phyloP scores from a whole-genome alignment of 2,888 invertebrate species.

The Azorinus chamasolen region DNA sequence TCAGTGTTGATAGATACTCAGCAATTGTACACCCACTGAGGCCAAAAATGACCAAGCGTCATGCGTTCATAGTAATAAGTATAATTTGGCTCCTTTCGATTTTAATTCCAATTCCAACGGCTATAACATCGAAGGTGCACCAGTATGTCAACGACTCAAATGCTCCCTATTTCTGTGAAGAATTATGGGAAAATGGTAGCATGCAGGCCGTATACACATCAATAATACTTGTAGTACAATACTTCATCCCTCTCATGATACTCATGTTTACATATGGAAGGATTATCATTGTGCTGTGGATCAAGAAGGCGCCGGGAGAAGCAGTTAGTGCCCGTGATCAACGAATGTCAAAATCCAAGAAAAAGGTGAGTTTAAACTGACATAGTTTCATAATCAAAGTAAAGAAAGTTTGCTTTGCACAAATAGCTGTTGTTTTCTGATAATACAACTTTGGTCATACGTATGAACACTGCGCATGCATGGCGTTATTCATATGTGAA shows the following conservation, averaged over 20 bases:
- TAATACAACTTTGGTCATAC: no score
- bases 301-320: constrained; percentile 94
- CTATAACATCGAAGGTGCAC: constrained; percentile 89
- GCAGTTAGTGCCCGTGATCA: constrained; percentile 94
- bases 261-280: constrained; percentile 95
- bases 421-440: no score
- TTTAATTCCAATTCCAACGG: constrained; percentile 93
- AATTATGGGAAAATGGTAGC: constrained; percentile 72
- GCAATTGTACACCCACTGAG: constrained; percentile 96
- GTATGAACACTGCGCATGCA: no score
- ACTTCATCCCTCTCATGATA: constrained; percentile 93
- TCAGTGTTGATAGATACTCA: constrained; percentile 95
- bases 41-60: constrained; percentile 92
- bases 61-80: constrained; percentile 90
- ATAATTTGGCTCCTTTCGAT: constrained; percentile 92
- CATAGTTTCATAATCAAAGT: no score
- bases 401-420: no score
- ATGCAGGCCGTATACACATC: constrained; percentile 90
- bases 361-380: constrained; percentile 92
- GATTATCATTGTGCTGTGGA: constrained; percentile 96
- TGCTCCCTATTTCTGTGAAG: constrained; percentile 72
- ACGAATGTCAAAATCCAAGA: constrained; percentile 94
- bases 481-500: no score
- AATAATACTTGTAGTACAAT: constrained; percentile 93
- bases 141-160: constrained; percentile 69